phyloP scores from a whole-genome alignment of 2,113 vertebrate species.

The Probosciger aterrimus region DNA sequence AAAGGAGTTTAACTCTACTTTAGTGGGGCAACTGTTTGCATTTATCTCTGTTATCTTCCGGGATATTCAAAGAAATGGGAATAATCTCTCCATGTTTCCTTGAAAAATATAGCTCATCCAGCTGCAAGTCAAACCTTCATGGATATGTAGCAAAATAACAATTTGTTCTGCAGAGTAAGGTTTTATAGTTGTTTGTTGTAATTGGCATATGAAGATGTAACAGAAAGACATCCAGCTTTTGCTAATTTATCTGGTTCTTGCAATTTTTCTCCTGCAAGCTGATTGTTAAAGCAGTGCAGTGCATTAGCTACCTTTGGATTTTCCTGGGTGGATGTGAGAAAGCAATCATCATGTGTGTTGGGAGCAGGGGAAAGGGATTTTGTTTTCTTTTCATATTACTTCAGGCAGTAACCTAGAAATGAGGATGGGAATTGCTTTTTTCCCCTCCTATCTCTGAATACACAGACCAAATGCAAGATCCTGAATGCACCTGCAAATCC shows the following conservation, averaged over 20 bases:
- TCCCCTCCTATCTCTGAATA: background rate
- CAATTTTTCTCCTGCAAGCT: background rate
- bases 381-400: background rate
- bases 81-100: background rate
- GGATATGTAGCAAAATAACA: background rate
- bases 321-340: background rate
- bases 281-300: background rate
- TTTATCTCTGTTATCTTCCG: background rate
- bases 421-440: background rate
- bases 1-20: background rate
- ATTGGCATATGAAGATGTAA: background rate
- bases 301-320: background rate
- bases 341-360: background rate
- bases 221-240: background rate
- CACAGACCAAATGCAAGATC: background rate
- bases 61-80: background rate
- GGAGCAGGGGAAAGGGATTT: background rate
- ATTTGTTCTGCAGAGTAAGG: background rate
- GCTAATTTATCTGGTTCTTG: background rate
- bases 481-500: background rate
- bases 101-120: background rate
- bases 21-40: rapidly evolving
- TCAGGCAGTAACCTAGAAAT: background rate
- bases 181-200: background rate
- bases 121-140: background rate